phyloP scores from a whole-genome alignment of 2,888 invertebrate species.

The Cryptus viduatorius region DNA sequence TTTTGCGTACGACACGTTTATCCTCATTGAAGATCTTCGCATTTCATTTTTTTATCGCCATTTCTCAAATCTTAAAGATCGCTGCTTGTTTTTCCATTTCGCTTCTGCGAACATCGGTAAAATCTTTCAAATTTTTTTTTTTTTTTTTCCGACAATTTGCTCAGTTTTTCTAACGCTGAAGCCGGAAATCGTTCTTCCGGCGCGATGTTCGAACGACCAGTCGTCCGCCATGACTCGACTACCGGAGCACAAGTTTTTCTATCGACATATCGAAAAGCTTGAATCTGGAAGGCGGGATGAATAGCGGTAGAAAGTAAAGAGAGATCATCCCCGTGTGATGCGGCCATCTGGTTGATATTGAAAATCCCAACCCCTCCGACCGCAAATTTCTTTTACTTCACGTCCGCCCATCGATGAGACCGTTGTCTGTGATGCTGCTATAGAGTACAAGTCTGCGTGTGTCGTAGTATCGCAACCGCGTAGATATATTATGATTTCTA shows the following conservation, averaged over 20 bases:
- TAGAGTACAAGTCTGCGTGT: background rate
- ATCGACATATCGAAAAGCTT: constrained; percentile 44
- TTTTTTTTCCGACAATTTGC: background rate
- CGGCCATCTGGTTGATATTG: constrained; percentile 82
- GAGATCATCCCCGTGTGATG: constrained; percentile 81
- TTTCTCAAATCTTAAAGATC: background rate
- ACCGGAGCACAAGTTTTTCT: constrained; percentile 6
- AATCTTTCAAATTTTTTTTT: background rate
- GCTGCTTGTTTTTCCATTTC: constrained; percentile 12
- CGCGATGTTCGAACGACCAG: background rate
- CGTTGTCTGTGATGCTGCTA: constrained; percentile 58
- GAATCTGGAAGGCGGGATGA: constrained; percentile 47
- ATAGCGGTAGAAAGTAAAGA: constrained; percentile 38
- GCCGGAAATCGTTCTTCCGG: constrained; percentile 34
- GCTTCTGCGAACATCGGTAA: background rate
- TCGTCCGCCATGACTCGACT: constrained; percentile 12
- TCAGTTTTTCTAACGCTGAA: constrained; percentile 10
- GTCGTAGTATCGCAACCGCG: background rate
- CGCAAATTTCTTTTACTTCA: constrained; percentile 60
- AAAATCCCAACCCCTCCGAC: constrained; percentile 74
- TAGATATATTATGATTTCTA: constrained; percentile 55
- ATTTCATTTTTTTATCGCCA: background rate
- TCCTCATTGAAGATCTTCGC: background rate
- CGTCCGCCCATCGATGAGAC: constrained; percentile 49
- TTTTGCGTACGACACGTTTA: background rate